These are phyloP conservation scores for Alca torda DNA, from an alignment of 2,797 vertebrate genomes.

Conservation along the genomic window DNA sequence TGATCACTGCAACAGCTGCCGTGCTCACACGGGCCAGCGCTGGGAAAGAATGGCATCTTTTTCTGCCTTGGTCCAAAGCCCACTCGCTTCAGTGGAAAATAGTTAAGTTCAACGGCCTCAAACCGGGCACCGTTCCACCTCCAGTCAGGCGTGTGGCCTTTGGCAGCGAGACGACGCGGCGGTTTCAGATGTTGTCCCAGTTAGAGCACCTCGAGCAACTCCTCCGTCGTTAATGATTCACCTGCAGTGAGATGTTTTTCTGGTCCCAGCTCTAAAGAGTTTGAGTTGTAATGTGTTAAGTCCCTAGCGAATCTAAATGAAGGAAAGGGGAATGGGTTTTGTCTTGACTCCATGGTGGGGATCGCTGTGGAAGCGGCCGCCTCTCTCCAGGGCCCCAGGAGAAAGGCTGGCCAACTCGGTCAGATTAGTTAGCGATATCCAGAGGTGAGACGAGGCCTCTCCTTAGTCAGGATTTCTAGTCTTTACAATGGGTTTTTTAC, in stretches of 20 bases:
- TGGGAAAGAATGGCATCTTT: neutral
- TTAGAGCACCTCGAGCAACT: neutral
- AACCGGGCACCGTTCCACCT: neutral
- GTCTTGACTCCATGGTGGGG: neutral
- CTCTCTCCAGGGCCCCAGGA: neutral
- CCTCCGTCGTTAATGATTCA: neutral
- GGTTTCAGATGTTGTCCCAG: neutral
- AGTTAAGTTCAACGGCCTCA: neutral
- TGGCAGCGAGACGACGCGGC: accelerated
- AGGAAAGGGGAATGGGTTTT: neutral
- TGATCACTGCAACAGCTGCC: conserved; percentile 14
- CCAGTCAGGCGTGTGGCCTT: neutral
- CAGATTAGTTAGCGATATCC: neutral
- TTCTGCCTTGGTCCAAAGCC: conserved; percentile 16
- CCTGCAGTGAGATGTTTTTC: neutral
- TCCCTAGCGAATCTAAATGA: neutral
- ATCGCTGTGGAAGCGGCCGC: neutral
- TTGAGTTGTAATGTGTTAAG: neutral
- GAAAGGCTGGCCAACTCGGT: neutral
- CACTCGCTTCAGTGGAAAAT: neutral
- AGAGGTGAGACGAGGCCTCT: neutral
- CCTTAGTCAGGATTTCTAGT: neutral
- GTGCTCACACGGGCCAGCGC: neutral
- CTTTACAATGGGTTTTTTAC: neutral
- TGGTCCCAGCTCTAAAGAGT: neutral